Percentiles rank a stretch among this genome's conserved stretches.
phyloP scores from a whole-genome alignment of 2,113 vertebrate genomes.

The Apodemus sylvaticus region DNA sequence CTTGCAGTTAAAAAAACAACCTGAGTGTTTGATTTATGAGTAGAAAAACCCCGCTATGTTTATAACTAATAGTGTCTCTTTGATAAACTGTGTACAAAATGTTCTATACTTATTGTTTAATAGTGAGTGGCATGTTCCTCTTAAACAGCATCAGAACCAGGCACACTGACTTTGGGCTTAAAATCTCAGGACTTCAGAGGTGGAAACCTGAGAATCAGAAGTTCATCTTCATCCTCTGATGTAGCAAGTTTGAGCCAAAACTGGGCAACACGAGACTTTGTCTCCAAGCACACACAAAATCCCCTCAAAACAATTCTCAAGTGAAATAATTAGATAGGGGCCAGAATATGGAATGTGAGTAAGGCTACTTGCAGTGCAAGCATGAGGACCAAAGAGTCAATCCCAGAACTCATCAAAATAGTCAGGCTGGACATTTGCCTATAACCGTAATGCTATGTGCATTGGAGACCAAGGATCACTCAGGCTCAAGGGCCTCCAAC shows the following conservation, averaged over 20 bases:
- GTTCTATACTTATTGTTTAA: neutral
- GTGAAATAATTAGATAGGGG: neutral
- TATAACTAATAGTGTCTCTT: neutral
- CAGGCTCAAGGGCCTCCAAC: neutral
- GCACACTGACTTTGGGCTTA: neutral
- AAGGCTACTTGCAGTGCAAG: neutral
- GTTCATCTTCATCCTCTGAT: neutral
- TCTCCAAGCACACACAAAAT: neutral
- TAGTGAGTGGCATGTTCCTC: neutral
- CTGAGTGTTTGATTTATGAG: constrained; percentile 5
- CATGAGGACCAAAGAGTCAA: too few species aligned
- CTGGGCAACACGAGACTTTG: neutral
- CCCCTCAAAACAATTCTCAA: neutral
- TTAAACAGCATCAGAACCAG: neutral
- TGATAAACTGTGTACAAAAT: neutral
- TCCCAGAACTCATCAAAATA: neutral
- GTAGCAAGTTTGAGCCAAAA: neutral
- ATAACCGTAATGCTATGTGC: neutral
- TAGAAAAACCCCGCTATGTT: neutral
- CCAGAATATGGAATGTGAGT: too few species aligned
- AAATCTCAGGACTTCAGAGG: neutral
- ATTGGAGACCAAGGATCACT: neutral
- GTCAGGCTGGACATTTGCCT: neutral
- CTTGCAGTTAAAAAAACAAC: constrained; percentile 39
- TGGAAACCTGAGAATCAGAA: neutral